Evolutionary conservation across 2,888 invertebrate species (phyloP).

Genomic region (Euzophera pinguis): DNA sequence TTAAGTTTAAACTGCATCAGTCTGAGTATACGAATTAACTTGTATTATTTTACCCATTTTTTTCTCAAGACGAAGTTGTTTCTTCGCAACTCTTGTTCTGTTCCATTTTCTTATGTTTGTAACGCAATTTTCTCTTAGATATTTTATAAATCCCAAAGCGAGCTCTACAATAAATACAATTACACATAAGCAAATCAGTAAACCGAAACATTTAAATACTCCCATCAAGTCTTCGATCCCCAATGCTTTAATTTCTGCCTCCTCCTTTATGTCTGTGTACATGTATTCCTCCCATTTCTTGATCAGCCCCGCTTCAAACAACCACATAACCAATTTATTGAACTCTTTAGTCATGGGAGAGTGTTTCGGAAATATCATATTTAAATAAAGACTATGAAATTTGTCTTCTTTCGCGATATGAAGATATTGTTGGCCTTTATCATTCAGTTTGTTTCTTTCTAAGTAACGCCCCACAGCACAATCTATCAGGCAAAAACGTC

Average conservation of each 20-base stretch:
- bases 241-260: constrained; percentile 47
- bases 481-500: constrained; percentile 62
- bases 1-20: neutral
- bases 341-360: constrained; percentile 51
- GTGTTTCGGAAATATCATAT: constrained; percentile 50
- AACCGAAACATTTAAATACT: constrained; percentile 48
- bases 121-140: neutral
- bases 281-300: constrained; percentile 67
- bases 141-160: constrained; percentile 20
- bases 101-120: constrained; percentile 2
- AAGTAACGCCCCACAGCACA: constrained; percentile 60
- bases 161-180: constrained; percentile 51
- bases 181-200: constrained; percentile 33
- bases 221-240: constrained; percentile 49
- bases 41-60: constrained; percentile 11
- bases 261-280: constrained; percentile 55
- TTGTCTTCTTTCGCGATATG: constrained; percentile 59
- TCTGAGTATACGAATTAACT: constrained; percentile 2
- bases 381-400: constrained; percentile 63
- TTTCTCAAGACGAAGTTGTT: constrained; percentile 13
- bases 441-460: constrained; percentile 50
- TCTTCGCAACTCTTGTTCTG: constrained; percentile 33
- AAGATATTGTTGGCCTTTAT: constrained; percentile 60
- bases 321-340: constrained; percentile 46
- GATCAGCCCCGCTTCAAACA: constrained; percentile 63